Evolutionary conservation across 2,888 invertebrate genomes (phyloP), one percentile per base, ranked within the genome.

Genomic region (Cacoxenus indagator): DNA sequence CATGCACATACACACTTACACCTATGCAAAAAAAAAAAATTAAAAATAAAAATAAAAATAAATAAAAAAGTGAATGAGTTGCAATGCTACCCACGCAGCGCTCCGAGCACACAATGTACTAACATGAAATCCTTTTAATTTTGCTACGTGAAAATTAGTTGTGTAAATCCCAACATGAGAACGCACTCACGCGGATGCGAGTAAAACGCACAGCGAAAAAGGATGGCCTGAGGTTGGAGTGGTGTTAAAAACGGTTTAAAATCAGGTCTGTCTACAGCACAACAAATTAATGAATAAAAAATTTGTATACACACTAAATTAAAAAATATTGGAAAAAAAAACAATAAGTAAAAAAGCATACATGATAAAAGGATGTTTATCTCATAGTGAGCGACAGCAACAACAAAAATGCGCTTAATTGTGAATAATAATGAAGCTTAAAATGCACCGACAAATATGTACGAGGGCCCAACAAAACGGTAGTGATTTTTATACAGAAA

Each of bases 151-250:
- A 81, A 80, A n/a, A 83, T 83, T 81, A 81, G 82, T 81, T 79
- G 76, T 78, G 76, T 77, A 82, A 83, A 73, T 81, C 81, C 83
- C 80, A 82, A 81, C 83, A 81, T 78, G 81, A 79, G 73, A 81
- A 81, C 76, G 76, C 76, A 82, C 83, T 80, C 76, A 71, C 70
- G 69, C 66, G 62, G 62, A 72, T 68, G 66, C 71, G 69, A 72
- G 69, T 72, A 70, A n/a, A 72, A 75, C 43, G 68, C 69, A 65
- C 46, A 37, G 69, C 24, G 51, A 51, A 19, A 22, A 51, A 51
- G 9, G 51, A n/a, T 14, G 14, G 8, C 19, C 24, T 19, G 51
- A 17, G 22, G 11, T 43, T n/a, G 45, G n/a, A 43, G 45, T n/a
- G 11, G 1, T n/a, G 11, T 43, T 43, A 11, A 43, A 4, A n/a